These are phyloP conservation scores for zebrafish (Danio rerio) DNA, from an alignment of 2,113 vertebrate genomes.

Conservation along the genomic window DNA sequence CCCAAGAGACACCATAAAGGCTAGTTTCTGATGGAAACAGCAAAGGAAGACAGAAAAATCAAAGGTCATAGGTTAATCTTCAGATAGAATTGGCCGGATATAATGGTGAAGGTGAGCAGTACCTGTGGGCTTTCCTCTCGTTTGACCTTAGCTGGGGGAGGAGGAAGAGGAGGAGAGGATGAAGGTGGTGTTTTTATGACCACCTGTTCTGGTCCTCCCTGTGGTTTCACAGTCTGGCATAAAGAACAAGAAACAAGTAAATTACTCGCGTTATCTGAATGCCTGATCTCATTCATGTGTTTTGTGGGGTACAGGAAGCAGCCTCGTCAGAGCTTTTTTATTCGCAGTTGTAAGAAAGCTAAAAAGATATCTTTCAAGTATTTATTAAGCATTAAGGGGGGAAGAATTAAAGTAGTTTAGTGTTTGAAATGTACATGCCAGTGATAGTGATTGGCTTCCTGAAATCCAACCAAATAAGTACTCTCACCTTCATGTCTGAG, in stretches of 20 bases:
- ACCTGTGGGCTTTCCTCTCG: conserved; percentile 97
- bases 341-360: too few relatives aligned
- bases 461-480: too few relatives aligned
- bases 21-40: conserved; percentile 87
- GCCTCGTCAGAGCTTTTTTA: too few relatives aligned
- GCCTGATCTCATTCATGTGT: too few relatives aligned
- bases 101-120: conserved; percentile 34
- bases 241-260: not conserved
- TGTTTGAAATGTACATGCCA: too few relatives aligned
- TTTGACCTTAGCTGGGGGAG: conserved; percentile 83
- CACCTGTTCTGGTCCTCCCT: conserved; percentile 83
- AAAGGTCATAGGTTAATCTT: conserved; percentile 39
- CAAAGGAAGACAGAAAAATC: conserved; percentile 8
- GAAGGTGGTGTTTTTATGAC: conserved; percentile 78
- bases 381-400: too few relatives aligned
- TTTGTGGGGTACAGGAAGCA: too few relatives aligned
- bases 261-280: not conserved
- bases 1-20: conserved; percentile 98
- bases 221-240: conserved; percentile 84
- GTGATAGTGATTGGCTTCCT: too few relatives aligned
- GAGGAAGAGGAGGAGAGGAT: conserved; percentile 83
- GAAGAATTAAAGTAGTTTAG: too few relatives aligned
- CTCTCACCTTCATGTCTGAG: conserved; percentile 87
- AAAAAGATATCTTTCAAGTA: too few relatives aligned
- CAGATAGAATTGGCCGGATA: not conserved